These are phyloP conservation scores for Pelobates cultripes DNA, from an alignment of 2,797 vertebrate genomes.

Conservation along the genomic window DNA sequence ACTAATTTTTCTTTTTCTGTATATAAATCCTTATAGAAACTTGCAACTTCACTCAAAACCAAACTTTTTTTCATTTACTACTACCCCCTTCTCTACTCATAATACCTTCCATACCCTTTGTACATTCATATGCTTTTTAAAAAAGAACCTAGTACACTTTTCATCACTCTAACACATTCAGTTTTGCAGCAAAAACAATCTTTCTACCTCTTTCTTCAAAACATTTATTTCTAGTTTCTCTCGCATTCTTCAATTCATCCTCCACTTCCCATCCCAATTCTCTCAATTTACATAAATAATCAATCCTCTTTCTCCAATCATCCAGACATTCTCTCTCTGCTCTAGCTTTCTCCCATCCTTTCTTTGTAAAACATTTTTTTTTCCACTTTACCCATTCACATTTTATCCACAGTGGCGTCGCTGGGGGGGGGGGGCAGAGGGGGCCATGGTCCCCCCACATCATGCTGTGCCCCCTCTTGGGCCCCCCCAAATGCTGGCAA, in stretches of 20 bases:
- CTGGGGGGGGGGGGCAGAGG: no score
- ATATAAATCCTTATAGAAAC: background rate
- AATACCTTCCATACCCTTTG: background rate
- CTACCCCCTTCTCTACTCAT: background rate
- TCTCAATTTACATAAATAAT: background rate
- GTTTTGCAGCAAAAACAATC: no score
- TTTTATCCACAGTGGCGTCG: no score
- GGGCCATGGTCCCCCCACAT: no score
- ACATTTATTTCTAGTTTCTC: background rate
- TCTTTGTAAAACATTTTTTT: background rate
- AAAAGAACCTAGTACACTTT: background rate
- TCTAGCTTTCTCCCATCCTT: no score
- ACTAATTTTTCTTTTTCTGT: background rate
- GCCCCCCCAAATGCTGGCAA: no score
- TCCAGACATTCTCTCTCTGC: background rate
- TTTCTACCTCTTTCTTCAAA: background rate
- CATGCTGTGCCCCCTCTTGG: no score
- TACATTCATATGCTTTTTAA: background rate
- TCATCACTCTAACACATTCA: background rate
- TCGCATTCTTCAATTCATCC: background rate
- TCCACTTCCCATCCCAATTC: background rate
- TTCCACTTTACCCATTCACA: background rate
- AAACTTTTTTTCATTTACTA: background rate
- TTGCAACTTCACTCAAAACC: background rate
- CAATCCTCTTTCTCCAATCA: background rate